These are phyloP conservation scores for Homarus americanus DNA, from an alignment of 1,140 invertebrate genomes.

Conservation along the genomic window DNA sequence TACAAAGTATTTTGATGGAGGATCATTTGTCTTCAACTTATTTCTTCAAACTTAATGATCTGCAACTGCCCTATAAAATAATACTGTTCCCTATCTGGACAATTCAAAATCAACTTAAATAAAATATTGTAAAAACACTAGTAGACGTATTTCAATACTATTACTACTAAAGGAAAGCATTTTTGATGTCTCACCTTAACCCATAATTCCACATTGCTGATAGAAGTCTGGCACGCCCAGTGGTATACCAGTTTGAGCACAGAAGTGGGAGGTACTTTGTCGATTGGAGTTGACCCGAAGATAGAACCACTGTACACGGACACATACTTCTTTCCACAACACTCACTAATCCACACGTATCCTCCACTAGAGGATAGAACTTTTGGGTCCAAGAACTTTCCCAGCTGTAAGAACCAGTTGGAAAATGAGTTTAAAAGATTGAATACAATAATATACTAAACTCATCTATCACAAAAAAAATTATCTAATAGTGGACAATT, in stretches of 20 bases:
- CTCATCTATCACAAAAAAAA: too few relatives aligned
- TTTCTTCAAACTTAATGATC: too few relatives aligned
- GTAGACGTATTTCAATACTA: too few relatives aligned
- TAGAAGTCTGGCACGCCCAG: conserved; percentile 92
- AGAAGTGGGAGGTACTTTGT: conserved; percentile 85
- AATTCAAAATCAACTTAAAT: too few relatives aligned
- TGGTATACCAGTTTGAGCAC: conserved; percentile 92
- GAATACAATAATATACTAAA: too few relatives aligned
- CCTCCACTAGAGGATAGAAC: conserved; percentile 80
- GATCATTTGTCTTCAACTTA: too few relatives aligned
- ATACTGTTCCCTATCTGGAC: too few relatives aligned
- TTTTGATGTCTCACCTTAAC: conserved; percentile 82
- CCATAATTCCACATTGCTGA: conserved; percentile 92
- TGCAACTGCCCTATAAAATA: too few relatives aligned
- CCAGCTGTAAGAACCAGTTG: conserved; percentile 55
- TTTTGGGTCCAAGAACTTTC: conserved; percentile 70
- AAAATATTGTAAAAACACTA: too few relatives aligned
- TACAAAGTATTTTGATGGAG: too few relatives aligned
- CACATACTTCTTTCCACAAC: conserved; percentile 88
- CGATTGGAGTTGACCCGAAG: conserved; percentile 86
- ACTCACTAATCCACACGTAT: conserved; percentile 93
- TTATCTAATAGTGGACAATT: too few relatives aligned
- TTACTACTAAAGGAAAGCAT: too few relatives aligned
- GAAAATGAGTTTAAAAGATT: background rate
- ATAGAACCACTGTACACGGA: conserved; percentile 92